A percentile compares a stretch with the other conserved stretches of the same genome.
Conservation (phyloP, 2,113 vertebrate genomes). For the Tautogolabrus adspersus region DNA sequence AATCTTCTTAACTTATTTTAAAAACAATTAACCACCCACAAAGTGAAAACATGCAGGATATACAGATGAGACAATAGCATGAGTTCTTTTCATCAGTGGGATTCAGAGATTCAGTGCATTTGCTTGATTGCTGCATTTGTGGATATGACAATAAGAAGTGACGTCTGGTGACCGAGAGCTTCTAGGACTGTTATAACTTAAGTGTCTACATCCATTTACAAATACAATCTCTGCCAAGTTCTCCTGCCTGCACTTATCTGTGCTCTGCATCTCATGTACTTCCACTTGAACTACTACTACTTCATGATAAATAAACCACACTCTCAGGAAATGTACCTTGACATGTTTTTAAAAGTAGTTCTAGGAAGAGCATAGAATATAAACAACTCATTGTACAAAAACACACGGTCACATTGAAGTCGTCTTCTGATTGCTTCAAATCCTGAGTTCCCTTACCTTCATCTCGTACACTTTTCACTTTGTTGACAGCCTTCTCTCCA, state of each 20-base stretch:
- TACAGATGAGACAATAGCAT: neutral
- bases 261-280: neutral
- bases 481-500: slow-evolving; percentile 97
- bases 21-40: neutral
- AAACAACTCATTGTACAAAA: neutral
- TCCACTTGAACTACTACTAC: neutral
- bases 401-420: neutral
- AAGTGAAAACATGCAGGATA: neutral
- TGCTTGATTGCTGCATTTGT: too few relatives aligned
- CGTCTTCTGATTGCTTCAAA: neutral
- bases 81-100: neutral
- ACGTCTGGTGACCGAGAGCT: too few relatives aligned
- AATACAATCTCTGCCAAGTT: neutral
- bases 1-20: too few relatives aligned
- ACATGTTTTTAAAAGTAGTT: neutral
- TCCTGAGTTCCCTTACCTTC: slow-evolving; percentile 85
- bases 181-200: neutral
- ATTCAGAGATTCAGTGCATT: neutral
- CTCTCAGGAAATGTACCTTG: neutral
- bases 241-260: neutral
- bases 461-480: slow-evolving; percentile 97
- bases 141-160: neutral
- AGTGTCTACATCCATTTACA: neutral
- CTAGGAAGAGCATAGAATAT: neutral
- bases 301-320: too few relatives aligned